Percentiles rank a stretch among this genome's conserved stretches.
Evolutionary conservation across 2,797 vertebrate species (phyloP).

Genomic region (Botia kubotai): DNA sequence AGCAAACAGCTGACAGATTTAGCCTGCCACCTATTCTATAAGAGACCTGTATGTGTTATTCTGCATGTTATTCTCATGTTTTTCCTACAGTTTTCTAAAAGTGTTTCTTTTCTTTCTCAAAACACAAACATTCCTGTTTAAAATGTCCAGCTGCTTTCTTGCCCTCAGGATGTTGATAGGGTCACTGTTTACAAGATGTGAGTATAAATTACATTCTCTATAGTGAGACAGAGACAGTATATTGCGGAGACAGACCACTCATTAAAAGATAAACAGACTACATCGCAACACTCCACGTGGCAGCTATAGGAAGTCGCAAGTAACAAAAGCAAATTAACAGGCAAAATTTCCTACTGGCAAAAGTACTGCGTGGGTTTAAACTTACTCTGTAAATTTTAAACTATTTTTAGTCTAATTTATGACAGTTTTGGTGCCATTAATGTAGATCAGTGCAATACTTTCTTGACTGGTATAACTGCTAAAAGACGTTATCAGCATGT

Average conservation of each 20-base stretch:
- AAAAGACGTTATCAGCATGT: not conserved
- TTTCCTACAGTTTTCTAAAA: not conserved
- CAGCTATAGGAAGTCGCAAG: not conserved
- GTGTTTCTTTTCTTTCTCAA: not conserved
- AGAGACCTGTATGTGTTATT: constrained; percentile 9
- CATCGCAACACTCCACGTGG: not conserved
- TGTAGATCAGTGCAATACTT: not conserved
- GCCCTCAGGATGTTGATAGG: not conserved
- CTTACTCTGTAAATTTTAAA: too few species aligned
- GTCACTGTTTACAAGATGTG: constrained; percentile 6
- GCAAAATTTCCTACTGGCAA: too few species aligned
- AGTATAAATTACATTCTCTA: not conserved
- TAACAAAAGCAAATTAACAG: not conserved
- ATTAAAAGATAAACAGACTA: not conserved
- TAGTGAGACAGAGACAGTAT: not conserved
- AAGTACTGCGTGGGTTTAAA: too few species aligned
- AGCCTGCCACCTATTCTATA: not conserved
- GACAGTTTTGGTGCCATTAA: too few species aligned
- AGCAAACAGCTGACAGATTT: not conserved
- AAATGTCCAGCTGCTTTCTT: constrained; percentile 14
- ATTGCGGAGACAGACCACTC: not conserved
- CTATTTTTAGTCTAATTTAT: too few species aligned
- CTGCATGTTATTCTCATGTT: not conserved
- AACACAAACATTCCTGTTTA: not conserved
- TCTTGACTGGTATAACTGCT: not conserved